Evolutionary conservation across 2,888 invertebrate genomes (phyloP), one percentile per base, ranked within the genome.

Genomic region (Euclidia mi): DNA sequence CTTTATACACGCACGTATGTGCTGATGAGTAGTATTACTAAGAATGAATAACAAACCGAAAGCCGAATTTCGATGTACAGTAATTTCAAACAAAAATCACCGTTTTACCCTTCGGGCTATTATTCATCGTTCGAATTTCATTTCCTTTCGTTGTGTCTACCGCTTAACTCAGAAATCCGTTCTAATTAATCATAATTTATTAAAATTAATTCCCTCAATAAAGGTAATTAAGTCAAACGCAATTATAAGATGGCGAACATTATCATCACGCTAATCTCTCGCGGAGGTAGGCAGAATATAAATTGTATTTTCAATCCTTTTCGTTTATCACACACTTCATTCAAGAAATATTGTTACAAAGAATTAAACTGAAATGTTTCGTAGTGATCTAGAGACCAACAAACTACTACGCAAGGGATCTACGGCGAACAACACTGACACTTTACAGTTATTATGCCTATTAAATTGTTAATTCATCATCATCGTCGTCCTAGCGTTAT

Each of bases 151-250:
- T 40, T 77, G 65, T 66, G 40, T 14, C 49, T 18, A 10, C 49
- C 41, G 12, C 76, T 51, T 74, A 50, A 47, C 18, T 34, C 29
- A 18, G 51, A 73, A 79, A 75, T 71, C 68, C 70, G 56, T 63
- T 56, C 55, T 68, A 71, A 76, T 76, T 79, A 78, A 81, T 81
- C 71, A 71, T 78, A 76, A 82, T 81, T 82, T 79, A 81, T 80
- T 80, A 76, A 77, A 78, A 81, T 81, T 71, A 78, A 81, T 76
- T 72, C 70, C 47, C 49, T 66, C 64, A 70, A 78, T 82, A 78
- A 82, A 65, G 49, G 52, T 72, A 67, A 68, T 70, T 70, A 76
- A 70, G 63, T 68, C 56, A 59, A 64, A 60, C 51, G 44, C 57
- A 63, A 58, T 58, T 59, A 32, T 51, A 40, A 47, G 48, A 49